Percentiles rank a stretch among this genome's conserved stretches.
phyloP scores from a whole-genome alignment of 2,797 vertebrate species.

The Sebastes glaucus region DNA sequence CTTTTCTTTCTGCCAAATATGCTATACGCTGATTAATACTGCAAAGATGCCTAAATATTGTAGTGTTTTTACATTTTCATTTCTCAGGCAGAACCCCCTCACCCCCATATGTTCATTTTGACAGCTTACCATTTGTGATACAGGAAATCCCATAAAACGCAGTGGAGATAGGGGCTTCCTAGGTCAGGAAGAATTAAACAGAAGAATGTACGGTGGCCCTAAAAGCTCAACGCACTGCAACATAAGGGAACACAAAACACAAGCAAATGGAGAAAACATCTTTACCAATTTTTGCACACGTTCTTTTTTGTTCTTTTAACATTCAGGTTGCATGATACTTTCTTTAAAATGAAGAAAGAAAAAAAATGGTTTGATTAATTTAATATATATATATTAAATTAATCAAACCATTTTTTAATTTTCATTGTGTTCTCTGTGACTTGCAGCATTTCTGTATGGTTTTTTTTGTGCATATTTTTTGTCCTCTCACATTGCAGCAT shows the following conservation, averaged over 20 bases:
- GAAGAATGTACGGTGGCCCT: not conserved
- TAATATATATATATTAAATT: too few relatives aligned
- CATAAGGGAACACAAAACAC: not conserved
- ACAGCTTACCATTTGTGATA: not conserved
- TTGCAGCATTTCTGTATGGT: not conserved
- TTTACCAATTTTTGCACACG: not conserved
- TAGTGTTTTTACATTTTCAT: not conserved
- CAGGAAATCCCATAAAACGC: not conserved
- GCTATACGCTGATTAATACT: not conserved
- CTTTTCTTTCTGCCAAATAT: not conserved
- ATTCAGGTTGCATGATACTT: not conserved
- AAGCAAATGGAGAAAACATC: not conserved
- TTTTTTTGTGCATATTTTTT: not conserved
- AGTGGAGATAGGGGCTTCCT: not conserved
- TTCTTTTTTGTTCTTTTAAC: not conserved
- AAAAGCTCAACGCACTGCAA: not conserved
- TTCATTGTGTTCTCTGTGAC: not conserved
- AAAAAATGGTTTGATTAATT: too few relatives aligned
- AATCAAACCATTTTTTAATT: not conserved
- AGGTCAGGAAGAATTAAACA: not conserved
- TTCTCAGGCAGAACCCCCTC: not conserved
- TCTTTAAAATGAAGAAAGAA: not conserved
- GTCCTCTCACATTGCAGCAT: not conserved
- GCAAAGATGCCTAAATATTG: not conserved
- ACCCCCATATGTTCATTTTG: not conserved